Base-by-base conservation (phyloP, 2,888 invertebrate species). In the Griposia aprilina region DNA sequence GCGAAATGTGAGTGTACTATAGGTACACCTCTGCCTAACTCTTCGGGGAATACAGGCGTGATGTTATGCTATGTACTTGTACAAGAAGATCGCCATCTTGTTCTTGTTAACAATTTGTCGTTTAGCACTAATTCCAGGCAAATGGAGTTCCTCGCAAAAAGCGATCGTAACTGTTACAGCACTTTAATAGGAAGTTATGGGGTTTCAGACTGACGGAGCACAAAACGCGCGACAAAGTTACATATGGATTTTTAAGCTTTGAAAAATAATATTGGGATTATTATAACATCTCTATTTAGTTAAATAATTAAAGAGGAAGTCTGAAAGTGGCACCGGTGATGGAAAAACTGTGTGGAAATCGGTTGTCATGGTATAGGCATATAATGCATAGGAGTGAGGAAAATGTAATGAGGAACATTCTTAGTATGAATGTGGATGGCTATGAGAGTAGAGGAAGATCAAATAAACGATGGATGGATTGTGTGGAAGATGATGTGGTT, bases 81-180 rank as follows among this genome's bases (percentile, higher is more conserved):
- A 2, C 20, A 30, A 23, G 23, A 69, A 36, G 36, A 36, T 36
- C 69, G n/a, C 69, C n/a, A 57, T 57, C 36, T 69, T 69, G 69
- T 69, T 13, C n/a, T 79, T 20, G 36, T 66, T 45, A 79, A 74
- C 74, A 50, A 79, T 50, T 60, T 50, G 62, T 74, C 63, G 68
- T 78, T 66, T 36, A 66, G 45, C 57, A 59, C 79, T 66, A 78
- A 83, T 70, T 82, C 55, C 48, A 36, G 30, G 7, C 30, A 36
- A 50, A 81, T 65, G 30, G 23, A 78, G 41, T 65, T 74, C 26
- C 66, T 66, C 30, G 57, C 65, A 74, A 74, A 79, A 74, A 83
- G 36, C 41, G 55, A 74, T 79, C 60, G 55, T 60, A 41, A 69
- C 41, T 73, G 59, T 79, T 11, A 57, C 41, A 45, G 70, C 74